These are phyloP conservation scores for Hymenochirus boettgeri DNA, from an alignment of 2,113 vertebrate genomes.

Conservation along the genomic window DNA sequence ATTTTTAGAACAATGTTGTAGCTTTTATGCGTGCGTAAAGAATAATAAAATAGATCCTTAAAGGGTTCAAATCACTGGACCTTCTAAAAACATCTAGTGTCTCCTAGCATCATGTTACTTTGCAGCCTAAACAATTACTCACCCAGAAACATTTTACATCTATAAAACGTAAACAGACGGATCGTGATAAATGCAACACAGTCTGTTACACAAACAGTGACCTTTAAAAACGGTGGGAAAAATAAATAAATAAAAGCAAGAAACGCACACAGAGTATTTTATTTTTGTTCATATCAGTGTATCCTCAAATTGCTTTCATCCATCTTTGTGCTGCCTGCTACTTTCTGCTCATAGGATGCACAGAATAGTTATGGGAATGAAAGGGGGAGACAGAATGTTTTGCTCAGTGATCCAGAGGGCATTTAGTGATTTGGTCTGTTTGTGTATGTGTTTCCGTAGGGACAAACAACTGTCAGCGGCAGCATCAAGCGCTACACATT, in stretches of 20 bases:
- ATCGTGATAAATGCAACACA: background rate
- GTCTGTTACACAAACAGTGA: background rate
- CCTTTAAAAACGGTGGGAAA: background rate
- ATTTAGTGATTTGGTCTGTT: background rate
- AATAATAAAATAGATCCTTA: too few relatives aligned
- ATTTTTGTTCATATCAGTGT: background rate
- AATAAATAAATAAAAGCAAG: background rate
- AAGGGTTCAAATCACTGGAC: too few relatives aligned
- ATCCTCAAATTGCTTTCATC: background rate
- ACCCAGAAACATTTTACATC: background rate
- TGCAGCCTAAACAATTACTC: conserved; percentile 1
- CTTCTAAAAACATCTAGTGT: too few relatives aligned
- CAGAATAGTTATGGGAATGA: background rate
- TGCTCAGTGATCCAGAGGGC: background rate
- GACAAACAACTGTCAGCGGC: background rate
- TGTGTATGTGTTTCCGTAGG: background rate
- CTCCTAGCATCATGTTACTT: background rate
- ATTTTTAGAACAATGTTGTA: too few relatives aligned
- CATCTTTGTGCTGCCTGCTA: background rate
- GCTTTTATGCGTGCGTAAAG: too few relatives aligned
- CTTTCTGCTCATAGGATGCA: background rate
- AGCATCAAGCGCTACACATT: background rate
- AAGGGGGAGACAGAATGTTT: too few relatives aligned
- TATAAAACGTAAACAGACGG: background rate
- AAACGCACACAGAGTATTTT: background rate